A percentile compares a stretch with the other conserved stretches of the same genome.
Conservation (phyloP, 2,888 invertebrate species). For the Pandemis cinnamomeana region DNA sequence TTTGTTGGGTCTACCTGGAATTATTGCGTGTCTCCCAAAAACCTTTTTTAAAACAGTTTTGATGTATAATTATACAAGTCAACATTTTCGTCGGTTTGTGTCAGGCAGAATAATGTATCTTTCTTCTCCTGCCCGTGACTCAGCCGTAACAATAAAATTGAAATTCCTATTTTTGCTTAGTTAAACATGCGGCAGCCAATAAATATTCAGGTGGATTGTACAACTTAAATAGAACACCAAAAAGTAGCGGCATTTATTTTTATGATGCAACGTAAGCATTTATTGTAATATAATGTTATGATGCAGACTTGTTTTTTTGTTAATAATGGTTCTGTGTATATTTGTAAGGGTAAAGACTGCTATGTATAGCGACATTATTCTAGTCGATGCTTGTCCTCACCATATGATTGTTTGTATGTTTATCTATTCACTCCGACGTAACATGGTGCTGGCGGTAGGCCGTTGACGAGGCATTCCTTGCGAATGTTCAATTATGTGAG, state of each 20-base stretch:
- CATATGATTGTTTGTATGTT: constrained; percentile 11
- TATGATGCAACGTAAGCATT: not conserved
- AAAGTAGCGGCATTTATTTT: not conserved
- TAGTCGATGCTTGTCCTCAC: constrained; percentile 40
- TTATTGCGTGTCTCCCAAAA: no score
- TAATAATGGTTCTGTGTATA: constrained; percentile 1
- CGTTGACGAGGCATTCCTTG: constrained; percentile 7
- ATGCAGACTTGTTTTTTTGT: not conserved
- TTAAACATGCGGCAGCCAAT: no score
- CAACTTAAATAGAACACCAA: no score
- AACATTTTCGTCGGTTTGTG: no score
- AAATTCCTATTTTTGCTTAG: no score
- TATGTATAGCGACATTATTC: constrained; percentile 31
- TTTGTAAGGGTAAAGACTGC: constrained; percentile 16
- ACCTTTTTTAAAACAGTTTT: no score
- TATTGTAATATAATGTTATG: not conserved
- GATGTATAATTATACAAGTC: no score
- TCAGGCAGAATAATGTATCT: no score
- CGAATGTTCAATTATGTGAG: constrained; percentile 24
- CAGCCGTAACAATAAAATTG: no score
- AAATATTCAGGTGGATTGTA: no score
- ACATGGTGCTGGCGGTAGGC: constrained; percentile 11
- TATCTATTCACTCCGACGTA: not conserved
- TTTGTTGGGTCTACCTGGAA: no score
- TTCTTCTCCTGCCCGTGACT: no score